Conservation (phyloP, 1,140 invertebrate genomes). For the Tenebrio molitor region DNA sequence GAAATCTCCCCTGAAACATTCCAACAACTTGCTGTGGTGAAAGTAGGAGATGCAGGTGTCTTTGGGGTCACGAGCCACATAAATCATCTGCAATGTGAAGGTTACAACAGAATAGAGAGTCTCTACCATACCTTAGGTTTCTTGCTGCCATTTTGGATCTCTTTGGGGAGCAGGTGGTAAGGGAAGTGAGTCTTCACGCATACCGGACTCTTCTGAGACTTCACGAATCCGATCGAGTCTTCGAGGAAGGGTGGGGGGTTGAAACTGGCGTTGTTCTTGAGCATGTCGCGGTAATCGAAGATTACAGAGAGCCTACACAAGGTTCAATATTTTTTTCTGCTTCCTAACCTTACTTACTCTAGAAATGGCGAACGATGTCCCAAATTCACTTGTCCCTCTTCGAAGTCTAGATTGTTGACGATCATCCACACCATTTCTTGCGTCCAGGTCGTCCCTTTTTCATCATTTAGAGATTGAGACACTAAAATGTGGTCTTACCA, state of each 20-base stretch:
- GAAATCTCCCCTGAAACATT: conserved; percentile 74
- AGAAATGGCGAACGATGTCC: conserved; percentile 65
- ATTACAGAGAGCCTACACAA: conserved; percentile 62
- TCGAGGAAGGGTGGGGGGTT: conserved; percentile 58
- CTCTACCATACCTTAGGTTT: conserved; percentile 66
- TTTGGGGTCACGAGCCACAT: conserved; percentile 85
- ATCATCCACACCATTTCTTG: conserved; percentile 74
- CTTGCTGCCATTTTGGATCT: conserved; percentile 68
- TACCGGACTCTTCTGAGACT: conserved; percentile 67
- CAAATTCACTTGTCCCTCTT: conserved; percentile 66
- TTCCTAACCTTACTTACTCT: conserved; percentile 62
- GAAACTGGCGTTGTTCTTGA: conserved; percentile 58
- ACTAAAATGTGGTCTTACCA: conserved; percentile 50
- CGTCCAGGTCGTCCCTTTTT: conserved; percentile 72
- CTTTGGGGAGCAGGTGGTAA: conserved; percentile 73
- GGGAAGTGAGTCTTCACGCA: conserved; percentile 82
- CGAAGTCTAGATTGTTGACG: conserved; percentile 68
- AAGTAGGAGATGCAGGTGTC: conserved; percentile 85
- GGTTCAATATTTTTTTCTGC: neutral
- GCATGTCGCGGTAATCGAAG: conserved; percentile 62
- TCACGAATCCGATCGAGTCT: conserved; percentile 56
- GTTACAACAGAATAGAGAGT: neutral
- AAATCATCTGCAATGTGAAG: conserved; percentile 76
- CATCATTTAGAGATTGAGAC: neutral
- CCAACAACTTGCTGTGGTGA: conserved; percentile 76